Base-by-base conservation (phyloP, 2,888 invertebrate species). In the Cheilosia impressa region DNA sequence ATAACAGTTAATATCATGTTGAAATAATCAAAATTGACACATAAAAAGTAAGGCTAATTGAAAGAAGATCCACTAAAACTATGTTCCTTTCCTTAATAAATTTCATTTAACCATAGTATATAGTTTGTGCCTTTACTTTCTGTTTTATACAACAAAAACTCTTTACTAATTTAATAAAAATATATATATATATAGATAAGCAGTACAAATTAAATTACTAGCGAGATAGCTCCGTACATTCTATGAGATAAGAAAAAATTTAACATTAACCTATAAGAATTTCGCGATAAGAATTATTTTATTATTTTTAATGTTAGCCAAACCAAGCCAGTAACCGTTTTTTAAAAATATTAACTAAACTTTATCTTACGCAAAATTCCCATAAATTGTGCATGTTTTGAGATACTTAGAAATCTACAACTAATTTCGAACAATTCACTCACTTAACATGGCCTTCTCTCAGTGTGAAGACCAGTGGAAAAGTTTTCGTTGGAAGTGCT, bases 401-500 rank as follows among this genome's bases (percentile, higher is more conserved):
- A 84, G 84, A 84, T 84, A 65, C 80, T 52, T 76, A 60, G 69
- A 80, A 75, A 75, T 71, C 75, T 80, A 76, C 43, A 47, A 55
- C 80, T 84, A 73, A 57, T n/a, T 68, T 62, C n/a, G 27, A 45
- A 75, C 17, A 38, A 4, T 43, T 22, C 6, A 41, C 57, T 75
- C 52, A 71, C 31, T 80, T 84, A 19, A 15, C 7, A 10, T 9
- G 4, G n/a, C 27, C 27, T 13, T 85, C 55, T 89, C 95, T 92
- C 1, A 94, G 94, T 66, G 94, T 92, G 58, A 96, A 91, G 87
- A 94, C 93, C 38, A 96, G 90, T 22, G 94, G 93, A 89, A 95
- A 96, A 0, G 96, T 95, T 63, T 96, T 95, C 53, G 95, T 95
- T 0, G 96, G 96, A 10, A 96, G 93, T 0, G 96, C 96, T 1